A percentile compares a stretch with the other conserved stretches of the same genome.
phyloP scores from a whole-genome alignment of 2,797 vertebrate species.

The Pseudochirops corinnae region DNA sequence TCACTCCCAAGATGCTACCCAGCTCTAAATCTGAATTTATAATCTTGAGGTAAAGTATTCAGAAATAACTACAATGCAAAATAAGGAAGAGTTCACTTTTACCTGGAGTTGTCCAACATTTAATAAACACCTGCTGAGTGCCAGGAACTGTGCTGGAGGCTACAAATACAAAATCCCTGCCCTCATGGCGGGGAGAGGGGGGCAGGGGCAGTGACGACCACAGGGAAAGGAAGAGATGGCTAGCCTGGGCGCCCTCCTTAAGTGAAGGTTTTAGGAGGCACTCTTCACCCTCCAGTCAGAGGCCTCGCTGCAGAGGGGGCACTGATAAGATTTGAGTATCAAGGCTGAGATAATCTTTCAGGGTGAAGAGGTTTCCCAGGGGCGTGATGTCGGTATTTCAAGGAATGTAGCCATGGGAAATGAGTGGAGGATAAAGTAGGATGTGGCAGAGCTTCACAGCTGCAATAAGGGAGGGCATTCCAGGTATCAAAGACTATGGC shows the following conservation, averaged over 20 bases:
- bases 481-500: not conserved
- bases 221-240: not conserved
- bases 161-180: not conserved
- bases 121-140: conserved; percentile 12
- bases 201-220: not conserved
- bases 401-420: not conserved
- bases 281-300: not conserved
- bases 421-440: not conserved
- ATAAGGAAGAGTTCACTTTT: not conserved
- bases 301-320: not conserved
- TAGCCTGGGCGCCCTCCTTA: not conserved
- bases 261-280: not conserved
- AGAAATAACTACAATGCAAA: not conserved
- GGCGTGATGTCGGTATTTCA: not conserved
- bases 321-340: not conserved
- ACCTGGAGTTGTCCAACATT: conserved; percentile 24
- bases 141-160: not conserved
- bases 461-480: not conserved
- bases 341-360: not conserved
- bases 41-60: not conserved
- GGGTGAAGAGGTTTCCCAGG: not conserved
- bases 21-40: not conserved
- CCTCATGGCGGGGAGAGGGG: not conserved
- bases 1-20: not conserved
- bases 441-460: not conserved